phyloP scores from a whole-genome alignment of 2,113 vertebrate genomes.

The Podiceps cristatus region DNA sequence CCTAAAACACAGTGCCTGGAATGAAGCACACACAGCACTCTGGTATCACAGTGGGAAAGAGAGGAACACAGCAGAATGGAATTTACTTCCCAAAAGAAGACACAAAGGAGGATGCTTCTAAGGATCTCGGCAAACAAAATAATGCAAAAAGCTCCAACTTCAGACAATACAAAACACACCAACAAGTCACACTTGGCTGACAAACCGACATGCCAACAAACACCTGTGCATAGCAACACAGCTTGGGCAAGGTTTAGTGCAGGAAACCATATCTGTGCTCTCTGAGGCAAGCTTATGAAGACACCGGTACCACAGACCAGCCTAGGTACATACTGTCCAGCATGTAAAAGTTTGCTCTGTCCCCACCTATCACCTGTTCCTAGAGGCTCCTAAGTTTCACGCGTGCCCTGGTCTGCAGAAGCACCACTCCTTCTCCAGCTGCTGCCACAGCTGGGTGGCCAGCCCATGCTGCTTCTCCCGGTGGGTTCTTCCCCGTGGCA shows the following conservation, averaged over 20 bases:
- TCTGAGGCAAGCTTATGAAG: neutral
- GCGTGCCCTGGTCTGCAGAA: fast-evolving
- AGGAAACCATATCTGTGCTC: neutral
- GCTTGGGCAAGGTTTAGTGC: neutral
- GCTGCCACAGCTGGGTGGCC: neutral
- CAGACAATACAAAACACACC: neutral
- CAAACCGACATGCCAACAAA: neutral
- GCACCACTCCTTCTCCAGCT: neutral
- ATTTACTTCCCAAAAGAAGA: neutral
- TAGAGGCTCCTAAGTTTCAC: neutral
- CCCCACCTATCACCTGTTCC: neutral
- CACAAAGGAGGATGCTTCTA: neutral
- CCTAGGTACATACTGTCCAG: neutral
- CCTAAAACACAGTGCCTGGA: constrained; percentile 1
- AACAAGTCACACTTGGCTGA: neutral
- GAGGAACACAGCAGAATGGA: neutral
- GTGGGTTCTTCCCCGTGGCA: neutral
- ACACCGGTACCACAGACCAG: neutral
- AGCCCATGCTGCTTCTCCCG: neutral
- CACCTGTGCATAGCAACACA: neutral
- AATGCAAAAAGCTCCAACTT: neutral
- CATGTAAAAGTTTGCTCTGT: neutral
- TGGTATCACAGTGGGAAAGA: neutral
- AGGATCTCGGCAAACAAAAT: neutral
- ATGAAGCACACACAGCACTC: neutral